Conservation (phyloP, 1,140 invertebrate genomes). For the Drosophila navojoa region DNA sequence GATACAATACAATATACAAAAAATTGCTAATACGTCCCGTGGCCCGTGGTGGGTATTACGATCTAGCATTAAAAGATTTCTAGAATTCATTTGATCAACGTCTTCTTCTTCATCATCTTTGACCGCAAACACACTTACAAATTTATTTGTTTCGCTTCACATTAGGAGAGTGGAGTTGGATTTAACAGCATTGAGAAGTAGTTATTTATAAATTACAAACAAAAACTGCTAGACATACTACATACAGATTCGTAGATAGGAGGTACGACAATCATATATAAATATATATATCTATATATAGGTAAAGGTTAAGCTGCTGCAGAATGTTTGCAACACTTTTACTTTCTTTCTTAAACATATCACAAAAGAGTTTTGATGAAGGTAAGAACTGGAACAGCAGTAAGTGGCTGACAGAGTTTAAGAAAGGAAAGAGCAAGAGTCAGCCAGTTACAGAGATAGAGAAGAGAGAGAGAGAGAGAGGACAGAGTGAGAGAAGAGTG, state of each 20-base stretch:
- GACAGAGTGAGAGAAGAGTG: slow-evolving; percentile 2
- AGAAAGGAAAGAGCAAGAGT: slow-evolving; percentile 6
- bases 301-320: slow-evolving; percentile 2
- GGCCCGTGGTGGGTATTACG: slow-evolving; percentile 44
- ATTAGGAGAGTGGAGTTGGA: slow-evolving; percentile 34
- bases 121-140: slow-evolving; percentile 58
- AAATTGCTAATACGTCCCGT: slow-evolving; percentile 63
- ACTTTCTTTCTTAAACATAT: slow-evolving; percentile 71
- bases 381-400: slow-evolving; percentile 38
- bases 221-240: slow-evolving; percentile 30
- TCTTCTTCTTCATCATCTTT: slow-evolving; percentile 55
- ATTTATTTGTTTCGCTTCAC: slow-evolving; percentile 68
- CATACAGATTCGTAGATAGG: slow-evolving; percentile 52
- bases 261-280: slow-evolving; percentile 56
- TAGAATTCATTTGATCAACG: slow-evolving; percentile 44
- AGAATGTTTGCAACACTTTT: slow-evolving; percentile 29
- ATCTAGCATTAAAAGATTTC: slow-evolving; percentile 29
- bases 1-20: slow-evolving; percentile 9
- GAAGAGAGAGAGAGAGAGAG: neutral
- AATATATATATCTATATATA: slow-evolving; percentile 24
- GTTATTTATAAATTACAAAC: slow-evolving; percentile 65
- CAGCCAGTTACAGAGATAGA: neutral
- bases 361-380: slow-evolving; percentile 77
- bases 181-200: slow-evolving; percentile 51
- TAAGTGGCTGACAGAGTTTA: slow-evolving; percentile 2